These are phyloP conservation scores for Hephaestus fuliginosus DNA, from an alignment of 2,797 vertebrate species.

Conservation along the genomic window DNA sequence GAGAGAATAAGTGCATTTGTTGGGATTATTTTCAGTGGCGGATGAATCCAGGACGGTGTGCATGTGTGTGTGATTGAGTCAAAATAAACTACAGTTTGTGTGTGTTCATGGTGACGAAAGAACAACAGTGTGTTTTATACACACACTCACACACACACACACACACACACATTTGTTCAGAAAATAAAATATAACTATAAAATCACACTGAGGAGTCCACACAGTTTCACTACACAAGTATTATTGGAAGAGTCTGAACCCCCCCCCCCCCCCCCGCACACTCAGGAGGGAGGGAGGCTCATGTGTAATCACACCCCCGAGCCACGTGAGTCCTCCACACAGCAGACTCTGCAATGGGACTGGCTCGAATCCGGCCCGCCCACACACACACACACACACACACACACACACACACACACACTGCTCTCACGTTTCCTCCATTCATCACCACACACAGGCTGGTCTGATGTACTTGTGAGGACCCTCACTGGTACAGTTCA, in stretches of 20 bases:
- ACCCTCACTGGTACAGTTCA: not conserved
- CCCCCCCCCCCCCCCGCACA: no score
- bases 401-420: not conserved
- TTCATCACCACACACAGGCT: constrained; percentile 17
- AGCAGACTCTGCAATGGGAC: constrained; percentile 45
- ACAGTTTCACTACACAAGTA: no score
- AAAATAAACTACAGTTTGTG: not conserved
- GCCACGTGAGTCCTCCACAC: constrained; percentile 56
- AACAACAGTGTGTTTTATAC: no score
- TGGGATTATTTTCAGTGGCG: not conserved
- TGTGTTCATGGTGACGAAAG: not conserved
- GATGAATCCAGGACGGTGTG: not conserved
- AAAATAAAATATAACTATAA: no score
- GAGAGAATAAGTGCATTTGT: not conserved
- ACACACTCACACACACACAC: no score
- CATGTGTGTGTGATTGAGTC: not conserved
- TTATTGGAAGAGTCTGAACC: not conserved
- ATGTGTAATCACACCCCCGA: constrained; percentile 42
- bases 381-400: constrained; percentile 11
- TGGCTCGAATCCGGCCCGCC: constrained; percentile 22
- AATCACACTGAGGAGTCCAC: no score
- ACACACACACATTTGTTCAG: no score
- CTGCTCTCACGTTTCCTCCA: constrained; percentile 46
- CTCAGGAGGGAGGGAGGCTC: not conserved
- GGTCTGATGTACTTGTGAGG: not conserved